Evolutionary conservation across 2,888 invertebrate genomes (phyloP).

Genomic region (Heliconius ismenius): DNA sequence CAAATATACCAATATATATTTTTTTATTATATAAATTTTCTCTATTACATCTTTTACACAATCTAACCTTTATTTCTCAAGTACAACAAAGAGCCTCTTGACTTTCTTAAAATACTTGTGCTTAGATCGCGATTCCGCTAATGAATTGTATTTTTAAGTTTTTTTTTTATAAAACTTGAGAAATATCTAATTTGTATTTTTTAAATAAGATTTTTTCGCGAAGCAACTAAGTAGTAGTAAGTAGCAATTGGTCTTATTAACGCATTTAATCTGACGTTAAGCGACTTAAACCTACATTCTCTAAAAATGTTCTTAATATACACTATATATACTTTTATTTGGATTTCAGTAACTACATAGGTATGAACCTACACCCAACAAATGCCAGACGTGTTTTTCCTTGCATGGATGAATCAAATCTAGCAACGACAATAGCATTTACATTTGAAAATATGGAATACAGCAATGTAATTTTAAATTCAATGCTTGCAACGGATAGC

Average conservation of each 20-base stretch:
- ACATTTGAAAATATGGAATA: constrained; percentile 62
- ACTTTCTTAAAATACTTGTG: constrained; percentile 5
- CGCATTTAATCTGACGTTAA: too few relatives aligned
- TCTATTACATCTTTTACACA: neutral
- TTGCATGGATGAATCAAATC: constrained; percentile 85
- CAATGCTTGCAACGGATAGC: constrained; percentile 53
- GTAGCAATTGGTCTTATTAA: too few relatives aligned
- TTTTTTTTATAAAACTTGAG: neutral
- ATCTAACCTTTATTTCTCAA: neutral
- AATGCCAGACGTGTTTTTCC: constrained; percentile 86
- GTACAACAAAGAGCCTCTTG: neutral
- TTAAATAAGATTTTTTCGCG: neutral
- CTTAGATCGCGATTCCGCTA: neutral
- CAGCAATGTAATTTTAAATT: constrained; percentile 57
- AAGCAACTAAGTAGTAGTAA: neutral
- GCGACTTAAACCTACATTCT: neutral
- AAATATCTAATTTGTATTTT: neutral
- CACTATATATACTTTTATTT: neutral
- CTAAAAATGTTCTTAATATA: too few relatives aligned
- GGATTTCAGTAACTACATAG: constrained; percentile 73
- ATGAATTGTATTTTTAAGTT: neutral
- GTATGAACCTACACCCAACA: constrained; percentile 83
- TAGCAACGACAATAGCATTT: constrained; percentile 64
- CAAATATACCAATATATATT: neutral
- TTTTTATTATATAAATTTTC: neutral